Evolutionary conservation across 2,888 invertebrate genomes (phyloP).

Genomic region (Rotaria macrura): DNA sequence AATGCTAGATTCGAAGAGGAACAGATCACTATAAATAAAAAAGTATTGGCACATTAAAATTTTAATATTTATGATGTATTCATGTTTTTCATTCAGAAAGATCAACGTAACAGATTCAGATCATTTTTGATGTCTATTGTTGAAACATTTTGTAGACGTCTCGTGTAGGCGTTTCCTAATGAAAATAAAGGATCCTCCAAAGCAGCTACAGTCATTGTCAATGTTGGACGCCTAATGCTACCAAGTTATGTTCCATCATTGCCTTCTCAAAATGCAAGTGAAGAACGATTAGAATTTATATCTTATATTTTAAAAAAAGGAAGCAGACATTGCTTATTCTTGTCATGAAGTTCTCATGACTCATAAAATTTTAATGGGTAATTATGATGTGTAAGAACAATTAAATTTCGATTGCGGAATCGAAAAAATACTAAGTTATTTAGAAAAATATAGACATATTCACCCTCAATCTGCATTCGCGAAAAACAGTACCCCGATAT

Average conservation of each 20-base stretch:
- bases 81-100: no score
- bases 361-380: background rate
- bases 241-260: background rate
- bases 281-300: background rate
- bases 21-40: no score
- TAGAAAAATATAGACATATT: background rate
- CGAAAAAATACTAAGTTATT: background rate
- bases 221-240: background rate
- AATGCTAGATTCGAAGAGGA: no score
- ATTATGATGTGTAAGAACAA: background rate
- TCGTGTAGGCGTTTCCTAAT: background rate
- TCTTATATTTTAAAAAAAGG: background rate
- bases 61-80: no score
- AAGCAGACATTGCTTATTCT: background rate
- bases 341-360: background rate
- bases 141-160: background rate
- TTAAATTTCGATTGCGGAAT: background rate
- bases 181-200: background rate
- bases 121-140: background rate
- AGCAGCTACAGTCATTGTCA: background rate
- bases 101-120: no score
- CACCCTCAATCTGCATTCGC: background rate
- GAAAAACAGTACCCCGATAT: background rate
- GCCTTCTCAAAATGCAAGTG: background rate
- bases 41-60: no score